Percentiles rank a stretch among this genome's conserved stretches.
phyloP scores from a whole-genome alignment of 2,113 vertebrate species.

The Vombatus ursinus region DNA sequence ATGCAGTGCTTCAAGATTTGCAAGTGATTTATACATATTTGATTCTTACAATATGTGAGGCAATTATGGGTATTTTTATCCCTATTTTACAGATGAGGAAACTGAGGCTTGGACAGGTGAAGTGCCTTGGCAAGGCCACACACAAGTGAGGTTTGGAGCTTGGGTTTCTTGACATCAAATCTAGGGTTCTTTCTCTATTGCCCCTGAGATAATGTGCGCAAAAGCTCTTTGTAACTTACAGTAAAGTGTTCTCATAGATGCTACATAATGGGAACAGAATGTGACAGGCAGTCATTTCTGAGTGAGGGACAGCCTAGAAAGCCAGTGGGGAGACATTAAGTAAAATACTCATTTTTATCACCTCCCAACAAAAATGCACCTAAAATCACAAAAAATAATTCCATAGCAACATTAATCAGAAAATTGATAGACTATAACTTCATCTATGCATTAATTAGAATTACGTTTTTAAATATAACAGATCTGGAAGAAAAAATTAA shows the following conservation, averaged over 20 bases:
- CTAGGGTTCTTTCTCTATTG: no score
- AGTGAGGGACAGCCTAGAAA: neutral
- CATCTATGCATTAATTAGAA: neutral
- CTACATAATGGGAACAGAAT: neutral
- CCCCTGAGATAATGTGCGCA: neutral
- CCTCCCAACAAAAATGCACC: neutral
- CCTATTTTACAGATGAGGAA: no score
- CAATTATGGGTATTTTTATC: no score
- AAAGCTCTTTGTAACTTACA: neutral
- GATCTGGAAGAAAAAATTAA: neutral
- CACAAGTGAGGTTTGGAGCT: no score
- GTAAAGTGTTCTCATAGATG: neutral
- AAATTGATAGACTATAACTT: neutral
- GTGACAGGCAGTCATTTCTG: neutral
- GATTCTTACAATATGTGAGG: no score
- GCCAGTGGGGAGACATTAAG: neutral
- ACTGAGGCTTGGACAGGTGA: no score
- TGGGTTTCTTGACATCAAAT: no score
- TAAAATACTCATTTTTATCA: neutral
- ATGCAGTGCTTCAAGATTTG: no score
- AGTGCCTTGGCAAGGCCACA: no score
- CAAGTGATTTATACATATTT: no score
- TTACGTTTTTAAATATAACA: neutral
- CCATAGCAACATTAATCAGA: neutral
- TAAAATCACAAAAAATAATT: neutral